phyloP scores from a whole-genome alignment of 2,113 vertebrate species.

The Ariopsis seemanni region DNA sequence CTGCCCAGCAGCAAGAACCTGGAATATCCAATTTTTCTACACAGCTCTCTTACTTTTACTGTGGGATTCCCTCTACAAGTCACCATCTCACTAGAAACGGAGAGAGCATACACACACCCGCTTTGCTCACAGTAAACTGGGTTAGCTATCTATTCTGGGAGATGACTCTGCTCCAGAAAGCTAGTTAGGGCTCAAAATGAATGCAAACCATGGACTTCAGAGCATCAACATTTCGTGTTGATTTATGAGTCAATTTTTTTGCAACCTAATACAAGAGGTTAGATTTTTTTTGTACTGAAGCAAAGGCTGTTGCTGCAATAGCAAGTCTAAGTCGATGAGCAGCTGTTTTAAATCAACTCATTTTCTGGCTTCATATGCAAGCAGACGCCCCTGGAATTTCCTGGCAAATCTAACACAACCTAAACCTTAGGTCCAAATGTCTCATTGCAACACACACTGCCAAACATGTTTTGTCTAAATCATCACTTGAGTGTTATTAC shows the following conservation, averaged over 20 bases:
- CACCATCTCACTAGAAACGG: constrained; percentile 21
- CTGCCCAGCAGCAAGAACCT: background rate
- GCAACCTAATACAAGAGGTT: constrained; percentile 8
- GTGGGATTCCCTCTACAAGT: constrained; percentile 31
- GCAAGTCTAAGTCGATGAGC: background rate
- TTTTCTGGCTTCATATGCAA: background rate
- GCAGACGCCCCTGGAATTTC: background rate
- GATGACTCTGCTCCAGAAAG: constrained; percentile 55
- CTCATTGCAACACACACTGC: background rate
- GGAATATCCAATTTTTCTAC: background rate
- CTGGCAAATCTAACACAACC: background rate
- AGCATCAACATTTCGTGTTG: constrained; percentile 8
- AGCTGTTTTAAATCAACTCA: constrained; percentile 25
- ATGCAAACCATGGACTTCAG: constrained; percentile 21
- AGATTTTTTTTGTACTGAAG: constrained; percentile 21
- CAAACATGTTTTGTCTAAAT: background rate
- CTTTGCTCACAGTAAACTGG: constrained; percentile 47
- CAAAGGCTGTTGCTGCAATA: background rate
- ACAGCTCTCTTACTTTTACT: background rate
- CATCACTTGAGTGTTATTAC: constrained; percentile 13
- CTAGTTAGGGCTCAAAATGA: constrained; percentile 45
- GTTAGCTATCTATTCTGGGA: constrained; percentile 57
- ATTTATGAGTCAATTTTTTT: constrained; percentile 33
- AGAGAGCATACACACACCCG: constrained; percentile 22
- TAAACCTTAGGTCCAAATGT: constrained; percentile 4